Evolutionary conservation across 2,888 invertebrate genomes (phyloP).

Genomic region (Eristalinus sepulchralis): DNA sequence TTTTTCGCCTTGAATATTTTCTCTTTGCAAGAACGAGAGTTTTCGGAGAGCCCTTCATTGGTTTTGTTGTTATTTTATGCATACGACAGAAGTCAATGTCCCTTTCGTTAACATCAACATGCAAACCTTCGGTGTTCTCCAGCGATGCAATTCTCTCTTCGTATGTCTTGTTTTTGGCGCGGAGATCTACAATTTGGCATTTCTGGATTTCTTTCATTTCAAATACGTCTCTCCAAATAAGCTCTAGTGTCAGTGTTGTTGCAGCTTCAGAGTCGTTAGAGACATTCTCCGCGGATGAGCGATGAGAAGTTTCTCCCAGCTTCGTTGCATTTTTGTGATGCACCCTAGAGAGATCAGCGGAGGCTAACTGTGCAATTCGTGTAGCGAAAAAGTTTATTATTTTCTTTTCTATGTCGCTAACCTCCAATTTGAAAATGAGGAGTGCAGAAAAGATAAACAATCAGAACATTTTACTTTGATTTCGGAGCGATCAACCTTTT

Average conservation of each 20-base stretch:
- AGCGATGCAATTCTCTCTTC: constrained; percentile 11
- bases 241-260: neutral
- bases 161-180: neutral
- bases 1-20: constrained; percentile 9
- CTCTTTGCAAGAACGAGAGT: constrained; percentile 4
- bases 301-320: neutral
- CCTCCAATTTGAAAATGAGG: neutral
- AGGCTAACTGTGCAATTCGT: neutral
- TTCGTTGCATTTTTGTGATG: no score
- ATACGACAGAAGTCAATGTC: constrained; percentile 8
- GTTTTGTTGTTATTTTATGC: constrained; percentile 5
- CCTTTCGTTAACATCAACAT: neutral
- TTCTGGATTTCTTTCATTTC: constrained; percentile 1
- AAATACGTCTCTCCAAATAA: neutral
- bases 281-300: neutral
- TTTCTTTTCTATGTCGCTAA: neutral
- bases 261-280: constrained; percentile 6
- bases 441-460: neutral
- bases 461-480: neutral
- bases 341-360: neutral
- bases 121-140: neutral
- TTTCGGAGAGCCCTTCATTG: neutral
- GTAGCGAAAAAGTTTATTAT: neutral
- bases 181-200: neutral
- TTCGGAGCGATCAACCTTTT: neutral